Conservation (phyloP, 2,113 vertebrate genomes). For the Psephotus haematonotus region DNA sequence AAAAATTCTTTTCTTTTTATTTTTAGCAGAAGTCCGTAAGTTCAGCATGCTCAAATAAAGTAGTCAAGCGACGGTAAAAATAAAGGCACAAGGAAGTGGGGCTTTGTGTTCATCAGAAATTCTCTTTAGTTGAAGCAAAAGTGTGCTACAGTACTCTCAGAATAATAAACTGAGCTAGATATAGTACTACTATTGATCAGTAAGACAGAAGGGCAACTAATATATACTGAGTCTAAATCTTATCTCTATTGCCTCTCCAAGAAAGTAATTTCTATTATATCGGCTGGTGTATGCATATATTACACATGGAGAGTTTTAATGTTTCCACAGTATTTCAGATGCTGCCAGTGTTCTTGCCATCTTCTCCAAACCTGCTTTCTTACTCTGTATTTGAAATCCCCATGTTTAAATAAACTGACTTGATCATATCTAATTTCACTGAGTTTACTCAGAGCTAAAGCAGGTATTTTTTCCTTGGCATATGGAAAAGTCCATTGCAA, state of each 20-base stretch:
- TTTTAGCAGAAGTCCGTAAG: not conserved
- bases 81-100: not conserved
- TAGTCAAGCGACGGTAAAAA: not conserved
- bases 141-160: fast-evolving
- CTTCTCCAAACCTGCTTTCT: not conserved
- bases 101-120: not conserved
- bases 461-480: not conserved
- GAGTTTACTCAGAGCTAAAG: not conserved
- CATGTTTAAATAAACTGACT: not conserved
- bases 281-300: too few relatives aligned
- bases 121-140: not conserved
- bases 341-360: not conserved
- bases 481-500: not conserved
- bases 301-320: not conserved
- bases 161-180: not conserved
- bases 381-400: not conserved
- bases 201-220: not conserved
- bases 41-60: not conserved
- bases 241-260: not conserved
- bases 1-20: not conserved
- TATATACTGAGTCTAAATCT: not conserved
- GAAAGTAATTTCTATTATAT: not conserved
- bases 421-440: not conserved
- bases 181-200: not conserved
- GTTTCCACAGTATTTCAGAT: not conserved